Percentiles rank a stretch among this genome's conserved stretches.
Conservation (phyloP, 53 echinoderm and acorn worm species). For the Astropecten irregularis region DNA sequence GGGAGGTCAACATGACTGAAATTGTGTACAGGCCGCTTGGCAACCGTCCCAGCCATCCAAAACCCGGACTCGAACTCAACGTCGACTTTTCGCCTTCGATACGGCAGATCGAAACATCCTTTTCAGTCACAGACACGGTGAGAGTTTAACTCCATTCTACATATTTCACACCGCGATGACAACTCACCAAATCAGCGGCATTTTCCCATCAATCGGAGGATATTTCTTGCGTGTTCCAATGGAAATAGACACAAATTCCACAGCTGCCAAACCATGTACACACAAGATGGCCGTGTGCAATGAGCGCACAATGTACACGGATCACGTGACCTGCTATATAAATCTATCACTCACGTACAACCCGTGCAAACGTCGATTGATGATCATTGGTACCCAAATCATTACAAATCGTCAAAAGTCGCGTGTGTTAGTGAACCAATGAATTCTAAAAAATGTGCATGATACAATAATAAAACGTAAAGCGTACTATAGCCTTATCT, state of each 20-base stretch:
- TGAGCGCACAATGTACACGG: background rate
- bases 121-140: background rate
- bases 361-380: too few relatives aligned
- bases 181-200: slow-evolving; percentile 2
- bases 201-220: background rate
- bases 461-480: too few relatives aligned
- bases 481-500: too few relatives aligned
- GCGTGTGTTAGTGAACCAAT: too few relatives aligned
- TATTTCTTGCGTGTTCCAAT: too few relatives aligned
- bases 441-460: too few relatives aligned
- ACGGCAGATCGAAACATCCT: background rate
- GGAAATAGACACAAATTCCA: too few relatives aligned
- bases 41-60: slow-evolving; percentile 98
- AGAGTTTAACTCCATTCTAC: background rate
- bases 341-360: too few relatives aligned
- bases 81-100: background rate
- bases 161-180: background rate
- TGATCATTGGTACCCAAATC: slow-evolving; percentile 42
- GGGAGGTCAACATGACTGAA: slow-evolving; percentile 74
- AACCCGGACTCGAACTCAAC: slow-evolving; percentile 9
- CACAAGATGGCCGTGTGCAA: slow-evolving; percentile 37
- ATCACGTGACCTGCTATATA: slow-evolving; percentile 43
- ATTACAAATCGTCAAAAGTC: too few relatives aligned
- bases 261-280: too few relatives aligned
- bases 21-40: slow-evolving; percentile 95